A percentile compares a stretch with the other conserved stretches of the same genome.
Evolutionary conservation across 2,888 invertebrate species (phyloP).

Genomic region (Drosophila cognata): DNA sequence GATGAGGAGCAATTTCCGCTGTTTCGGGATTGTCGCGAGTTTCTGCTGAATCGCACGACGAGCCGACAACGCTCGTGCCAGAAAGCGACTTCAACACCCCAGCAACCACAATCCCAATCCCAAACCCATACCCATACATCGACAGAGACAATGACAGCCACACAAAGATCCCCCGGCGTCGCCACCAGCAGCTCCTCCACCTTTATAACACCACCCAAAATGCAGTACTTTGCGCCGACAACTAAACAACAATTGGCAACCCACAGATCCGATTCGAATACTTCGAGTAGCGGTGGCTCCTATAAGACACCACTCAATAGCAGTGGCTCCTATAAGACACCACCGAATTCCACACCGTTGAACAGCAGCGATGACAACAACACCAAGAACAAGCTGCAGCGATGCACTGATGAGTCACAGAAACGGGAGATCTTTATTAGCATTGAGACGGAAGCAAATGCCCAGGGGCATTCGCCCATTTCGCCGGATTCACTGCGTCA

Average conservation of each 20-base stretch:
- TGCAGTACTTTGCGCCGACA: conserved; percentile 15
- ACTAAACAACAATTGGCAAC: conserved; percentile 59
- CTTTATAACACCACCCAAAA: conserved; percentile 39
- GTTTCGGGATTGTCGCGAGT: conserved; percentile 85
- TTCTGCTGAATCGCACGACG: conserved; percentile 83
- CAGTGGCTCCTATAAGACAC: conserved; percentile 19
- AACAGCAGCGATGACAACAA: conserved; percentile 39
- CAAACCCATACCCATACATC: conserved; percentile 18
- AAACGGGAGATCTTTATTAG: conserved; percentile 84
- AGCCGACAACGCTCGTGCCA: conserved; percentile 81
- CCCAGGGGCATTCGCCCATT: conserved; percentile 75
- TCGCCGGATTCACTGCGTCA: conserved; percentile 78
- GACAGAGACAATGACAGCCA: conserved; percentile 43
- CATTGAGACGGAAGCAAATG: conserved; percentile 84
- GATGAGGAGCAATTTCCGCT: conserved; percentile 86
- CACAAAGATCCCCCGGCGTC: conserved; percentile 27
- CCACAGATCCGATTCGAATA: conserved; percentile 67
- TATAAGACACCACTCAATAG: conserved; percentile 25
- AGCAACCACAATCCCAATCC: conserved; percentile 35
- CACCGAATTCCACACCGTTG: conserved; percentile 27
- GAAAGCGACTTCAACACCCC: conserved; percentile 73
- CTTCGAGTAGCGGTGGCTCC: conserved; percentile 33
- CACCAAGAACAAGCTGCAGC: conserved; percentile 25
- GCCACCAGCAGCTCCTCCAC: conserved; percentile 16
- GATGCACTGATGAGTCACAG: conserved; percentile 43